Evolutionary conservation across 2,888 invertebrate species (phyloP), one percentile per base, ranked within the genome.

Genomic region (Diarsia mendica): DNA sequence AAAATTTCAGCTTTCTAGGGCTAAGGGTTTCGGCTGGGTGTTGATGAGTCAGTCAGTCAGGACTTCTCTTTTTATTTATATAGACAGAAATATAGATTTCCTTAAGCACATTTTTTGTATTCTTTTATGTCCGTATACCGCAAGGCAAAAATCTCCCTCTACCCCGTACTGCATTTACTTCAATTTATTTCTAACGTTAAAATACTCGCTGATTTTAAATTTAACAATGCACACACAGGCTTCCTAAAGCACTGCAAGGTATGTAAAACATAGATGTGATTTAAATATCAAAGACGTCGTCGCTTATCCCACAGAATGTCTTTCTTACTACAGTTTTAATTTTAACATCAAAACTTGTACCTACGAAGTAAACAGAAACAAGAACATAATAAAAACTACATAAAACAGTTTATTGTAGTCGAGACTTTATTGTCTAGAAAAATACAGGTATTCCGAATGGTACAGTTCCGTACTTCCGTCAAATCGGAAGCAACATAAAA

Each of bases 401-500:
- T 72, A 69, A 81, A 77, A 70, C 53, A 8, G 23, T 63, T 63
- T 18, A 58, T 72, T 80, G 58, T 75, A 23, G 55, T 18, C 4
- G 23, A 13, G 15, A 3, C n/a, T 74, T 77, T 69, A 74, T 68
- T 67, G 2, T 48, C 66, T 63, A 75, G 66, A 67, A 72, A 67
- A 69, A 72, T 61, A 70, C 67, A 72, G 72, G 66, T 72, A 67
- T 64, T 49, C 13, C 1, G 6, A 55, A 63, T 58, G 65, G 10
- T n/a, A 28, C 49, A 39, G 13, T 46, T 61, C 33, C 46, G n/a
- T 67, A 44, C 49, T 46, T 61, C 33, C 46, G n/a, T 67, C 44
- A 46, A 11, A 55, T 74, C 33, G 68, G 15, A n/a, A 69, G 58
- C 44, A 71, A 44, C 20, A 67, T 80, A 67, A 71, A 77, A 81